Evolutionary conservation across 92 coral and sea anemone genomes (phyloP), one percentile per base, ranked within the genome.

Genomic region (Phenganax marumi): DNA sequence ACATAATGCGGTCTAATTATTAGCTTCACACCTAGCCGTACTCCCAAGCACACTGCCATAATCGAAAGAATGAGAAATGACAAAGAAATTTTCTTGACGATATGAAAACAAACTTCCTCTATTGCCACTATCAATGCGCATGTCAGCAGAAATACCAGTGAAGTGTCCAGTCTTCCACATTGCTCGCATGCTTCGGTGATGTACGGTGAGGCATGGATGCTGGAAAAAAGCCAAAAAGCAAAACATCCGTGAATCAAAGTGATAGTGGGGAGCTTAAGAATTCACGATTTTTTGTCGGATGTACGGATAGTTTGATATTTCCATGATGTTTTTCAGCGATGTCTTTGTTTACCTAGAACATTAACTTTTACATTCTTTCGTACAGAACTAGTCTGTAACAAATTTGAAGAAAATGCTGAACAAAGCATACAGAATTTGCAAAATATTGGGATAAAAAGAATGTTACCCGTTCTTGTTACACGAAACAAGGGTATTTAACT

Each of bases 141-240:
- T 76, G 81, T 55, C 79, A 52, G 49, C 26, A 74, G 49, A 52
- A 74, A 74, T 17, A 74, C 79, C 21, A 56, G 68, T 21, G 57
- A 10, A 56, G 81, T 56, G 50, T 76, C 52, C 81, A 56, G 22
- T 39, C 81, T 54, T 22, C 81, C 68, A 48, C 81, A 76, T 3
- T 76, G 68, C 22, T 48, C 21, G 68, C 81, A 76, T 25, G 81
- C 51, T 22, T 50, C 48, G 43, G 14, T 52, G 61, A 74, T 25
- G 50, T 49, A 24, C 49, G 79, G 79, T 5, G 62, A 74, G 25
- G 79, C 79, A 24, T 52, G 52, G 8, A 33, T 22, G 12, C 79
- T 74, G 53, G 51, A 63, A 18, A 7, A 63, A 63, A 63, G 22
- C 11, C 0, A 18, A 72, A 72, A 49, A 43, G 19, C n/a, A 74